Evolutionary conservation across 1,140 invertebrate species (phyloP).

Genomic region (Drosophila albomicans): DNA sequence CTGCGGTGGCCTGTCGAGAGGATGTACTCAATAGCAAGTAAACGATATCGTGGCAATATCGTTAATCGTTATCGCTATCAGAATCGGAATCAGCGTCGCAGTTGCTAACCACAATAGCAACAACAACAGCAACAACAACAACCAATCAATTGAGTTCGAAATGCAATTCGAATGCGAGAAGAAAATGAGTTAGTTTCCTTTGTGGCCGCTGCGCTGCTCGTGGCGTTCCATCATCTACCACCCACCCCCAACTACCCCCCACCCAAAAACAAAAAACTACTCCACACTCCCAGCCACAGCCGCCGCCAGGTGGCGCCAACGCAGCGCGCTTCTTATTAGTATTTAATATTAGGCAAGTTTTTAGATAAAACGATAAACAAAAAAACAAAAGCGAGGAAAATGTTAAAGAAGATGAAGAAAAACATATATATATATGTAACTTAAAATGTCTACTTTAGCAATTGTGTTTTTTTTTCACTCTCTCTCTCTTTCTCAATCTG

Average conservation of each 20-base stretch:
- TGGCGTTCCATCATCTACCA: not conserved
- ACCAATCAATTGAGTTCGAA: constrained; percentile 32
- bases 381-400: not conserved
- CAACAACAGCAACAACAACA: constrained; percentile 3
- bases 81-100: constrained; percentile 32
- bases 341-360: constrained; percentile 63
- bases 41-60: constrained; percentile 20
- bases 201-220: constrained; percentile 27
- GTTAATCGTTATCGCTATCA: constrained; percentile 31
- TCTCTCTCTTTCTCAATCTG: not conserved
- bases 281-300: not conserved
- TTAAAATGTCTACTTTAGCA: constrained; percentile 40
- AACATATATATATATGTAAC: constrained; percentile 2
- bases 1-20: constrained; percentile 92
- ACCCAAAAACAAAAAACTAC: too few species aligned
- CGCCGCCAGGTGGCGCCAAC: constrained; percentile 31
- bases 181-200: constrained; percentile 54
- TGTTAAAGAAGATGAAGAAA: not conserved
- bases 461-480: constrained; percentile 14
- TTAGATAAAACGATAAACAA: constrained; percentile 22
- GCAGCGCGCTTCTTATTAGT: constrained; percentile 43
- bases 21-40: constrained; percentile 70
- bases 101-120: constrained; percentile 31
- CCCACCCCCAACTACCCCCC: too few species aligned
- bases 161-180: constrained; percentile 20